Evolutionary conservation across 2,797 vertebrate species (phyloP).

Genomic region (Dryobates pubescens): DNA sequence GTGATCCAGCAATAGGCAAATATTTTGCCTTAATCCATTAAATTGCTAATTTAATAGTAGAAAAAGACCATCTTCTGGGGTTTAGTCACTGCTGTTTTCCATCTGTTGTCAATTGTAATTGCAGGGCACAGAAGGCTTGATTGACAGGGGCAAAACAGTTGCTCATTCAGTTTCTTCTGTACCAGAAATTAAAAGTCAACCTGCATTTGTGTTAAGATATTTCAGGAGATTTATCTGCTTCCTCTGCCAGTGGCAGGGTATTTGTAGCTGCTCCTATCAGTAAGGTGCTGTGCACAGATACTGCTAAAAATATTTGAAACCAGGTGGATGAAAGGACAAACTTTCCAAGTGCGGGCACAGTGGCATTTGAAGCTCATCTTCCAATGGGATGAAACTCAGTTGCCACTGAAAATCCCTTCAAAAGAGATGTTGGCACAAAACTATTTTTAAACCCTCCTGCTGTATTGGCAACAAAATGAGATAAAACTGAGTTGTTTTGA

Average conservation of each 20-base stretch:
- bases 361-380: background rate
- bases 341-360: background rate
- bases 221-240: background rate
- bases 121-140: background rate
- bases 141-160: background rate
- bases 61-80: background rate
- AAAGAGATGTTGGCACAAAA: background rate
- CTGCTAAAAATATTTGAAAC: background rate
- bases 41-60: background rate
- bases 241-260: background rate
- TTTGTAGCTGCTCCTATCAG: background rate
- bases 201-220: background rate
- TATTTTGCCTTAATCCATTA: background rate
- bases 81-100: slow-evolving; percentile 2
- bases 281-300: background rate
- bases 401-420: background rate
- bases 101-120: background rate
- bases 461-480: background rate
- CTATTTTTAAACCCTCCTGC: background rate
- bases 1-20: slow-evolving; percentile 11
- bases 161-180: background rate
- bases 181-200: background rate
- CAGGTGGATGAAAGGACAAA: background rate
- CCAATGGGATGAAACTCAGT: background rate
- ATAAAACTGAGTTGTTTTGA: background rate